Evolutionary conservation across 2,888 invertebrate genomes (phyloP), one percentile per base, ranked within the genome.

Genomic region (Heteropelma amictum): DNA sequence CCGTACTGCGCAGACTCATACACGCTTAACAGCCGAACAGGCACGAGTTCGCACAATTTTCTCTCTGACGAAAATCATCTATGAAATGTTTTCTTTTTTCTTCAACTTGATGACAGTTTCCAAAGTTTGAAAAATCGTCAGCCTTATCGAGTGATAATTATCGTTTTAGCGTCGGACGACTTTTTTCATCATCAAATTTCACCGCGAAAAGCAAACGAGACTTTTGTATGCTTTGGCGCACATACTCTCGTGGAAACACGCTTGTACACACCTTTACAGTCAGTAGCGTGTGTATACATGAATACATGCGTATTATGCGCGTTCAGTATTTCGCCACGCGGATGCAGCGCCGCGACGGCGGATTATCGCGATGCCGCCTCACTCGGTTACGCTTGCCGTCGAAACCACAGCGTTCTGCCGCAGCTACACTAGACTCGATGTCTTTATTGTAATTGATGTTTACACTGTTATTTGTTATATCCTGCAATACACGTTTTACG

Each of bases 271-370:
- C 17, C 21, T 23, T 45, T 33, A 23, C 12, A 33, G 21, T 6
- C 12, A 8, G 12, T 33, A n/a, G 8, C 26, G 61, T 7, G 30
- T 7, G 10, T 28, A 10, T 19, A 12, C 7, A 3, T 23, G 45
- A n/a, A 21, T 38, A 40, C 3, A 21, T 21, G 26, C 14, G 14
- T 45, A 45, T 6, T 12, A 38, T 14, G 3, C 21, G 19, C 5
- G 45, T 35, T 73, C 63, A 58, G 58, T 61, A 64, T 54, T 35
- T 75, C 56, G 75, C 75, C 67, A 67, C 75, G 75, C 75, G 75
- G 49, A 67, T 28, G 61, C 70, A 75, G 75, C 75, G 70, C 75
- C 70, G 61, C 70, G 49, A 67, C 70, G 70, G 70, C 67, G 56
- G 35, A 63, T 71, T 26, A 30, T n/a, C 33, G 67, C 70, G 70